These are phyloP conservation scores for Marcusenius ussheri DNA, from an alignment of 2,113 vertebrate species.

Conservation along the genomic window DNA sequence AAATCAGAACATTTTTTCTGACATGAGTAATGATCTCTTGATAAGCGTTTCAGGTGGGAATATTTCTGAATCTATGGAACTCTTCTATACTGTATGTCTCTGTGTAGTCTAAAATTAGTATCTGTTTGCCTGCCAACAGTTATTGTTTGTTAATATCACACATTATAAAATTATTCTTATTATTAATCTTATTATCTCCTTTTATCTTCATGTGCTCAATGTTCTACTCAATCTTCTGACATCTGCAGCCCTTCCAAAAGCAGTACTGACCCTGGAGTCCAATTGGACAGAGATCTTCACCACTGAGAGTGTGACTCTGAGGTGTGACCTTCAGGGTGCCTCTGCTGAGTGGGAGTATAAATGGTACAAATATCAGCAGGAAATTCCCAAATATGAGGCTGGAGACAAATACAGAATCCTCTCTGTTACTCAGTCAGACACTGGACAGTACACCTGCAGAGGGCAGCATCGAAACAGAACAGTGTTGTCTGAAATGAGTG, in stretches of 20 bases:
- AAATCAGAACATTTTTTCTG: not conserved
- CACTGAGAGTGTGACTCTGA: not conserved
- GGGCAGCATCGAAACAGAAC: not conserved
- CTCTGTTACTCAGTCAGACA: not conserved
- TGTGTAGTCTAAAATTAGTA: not conserved
- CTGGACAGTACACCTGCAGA: not conserved
- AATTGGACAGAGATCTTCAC: not conserved
- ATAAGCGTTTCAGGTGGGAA: not conserved
- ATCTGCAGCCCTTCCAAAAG: not conserved
- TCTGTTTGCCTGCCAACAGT: too few species aligned
- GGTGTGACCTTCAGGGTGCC: not conserved
- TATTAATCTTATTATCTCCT: too few species aligned
- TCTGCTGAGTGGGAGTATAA: not conserved
- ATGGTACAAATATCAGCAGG: not conserved
- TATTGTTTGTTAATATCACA: not conserved
- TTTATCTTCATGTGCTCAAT: not conserved
- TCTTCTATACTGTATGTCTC: not conserved
- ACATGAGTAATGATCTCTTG: not conserved
- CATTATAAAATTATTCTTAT: not conserved
- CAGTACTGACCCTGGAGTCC: not conserved
- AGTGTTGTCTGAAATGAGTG: not conserved
- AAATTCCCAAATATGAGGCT: not conserved
- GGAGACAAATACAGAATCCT: not conserved
- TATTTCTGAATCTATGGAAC: not conserved
- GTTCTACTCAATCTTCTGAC: not conserved